Conservation (phyloP, 2,113 vertebrate species). For the Gorsachius goisagi region DNA sequence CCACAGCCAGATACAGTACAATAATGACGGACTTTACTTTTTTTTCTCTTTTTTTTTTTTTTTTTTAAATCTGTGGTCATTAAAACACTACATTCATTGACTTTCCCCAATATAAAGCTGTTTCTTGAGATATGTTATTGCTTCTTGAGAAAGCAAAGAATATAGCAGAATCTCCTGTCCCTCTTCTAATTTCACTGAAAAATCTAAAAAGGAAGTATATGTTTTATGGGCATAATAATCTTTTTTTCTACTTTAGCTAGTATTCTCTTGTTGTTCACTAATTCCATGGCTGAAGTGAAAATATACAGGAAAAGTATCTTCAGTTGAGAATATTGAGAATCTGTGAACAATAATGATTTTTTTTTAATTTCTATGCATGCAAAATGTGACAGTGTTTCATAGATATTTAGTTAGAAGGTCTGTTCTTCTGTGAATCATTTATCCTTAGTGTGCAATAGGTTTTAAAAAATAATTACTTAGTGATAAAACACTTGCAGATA, state of each 20-base stretch:
- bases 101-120: background rate
- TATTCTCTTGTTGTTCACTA: background rate
- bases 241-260: background rate
- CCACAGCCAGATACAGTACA: background rate
- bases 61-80: background rate
- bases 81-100: background rate
- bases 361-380: background rate
- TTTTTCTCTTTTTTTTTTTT: background rate
- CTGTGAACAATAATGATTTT: rapidly evolving
- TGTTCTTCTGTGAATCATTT: background rate
- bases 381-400: background rate
- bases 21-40: background rate
- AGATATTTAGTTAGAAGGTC: background rate
- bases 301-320: background rate
- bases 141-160: background rate
- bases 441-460: background rate
- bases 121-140: background rate
- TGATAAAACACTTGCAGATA: background rate
- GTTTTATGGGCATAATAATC: background rate
- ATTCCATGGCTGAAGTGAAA: background rate
- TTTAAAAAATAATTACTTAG: background rate
- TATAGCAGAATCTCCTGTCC: background rate
- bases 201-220: background rate
- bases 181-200: background rate
- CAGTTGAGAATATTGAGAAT: background rate